Conservation (phyloP, 2,797 vertebrate genomes). For the Acanthiza pusilla region DNA sequence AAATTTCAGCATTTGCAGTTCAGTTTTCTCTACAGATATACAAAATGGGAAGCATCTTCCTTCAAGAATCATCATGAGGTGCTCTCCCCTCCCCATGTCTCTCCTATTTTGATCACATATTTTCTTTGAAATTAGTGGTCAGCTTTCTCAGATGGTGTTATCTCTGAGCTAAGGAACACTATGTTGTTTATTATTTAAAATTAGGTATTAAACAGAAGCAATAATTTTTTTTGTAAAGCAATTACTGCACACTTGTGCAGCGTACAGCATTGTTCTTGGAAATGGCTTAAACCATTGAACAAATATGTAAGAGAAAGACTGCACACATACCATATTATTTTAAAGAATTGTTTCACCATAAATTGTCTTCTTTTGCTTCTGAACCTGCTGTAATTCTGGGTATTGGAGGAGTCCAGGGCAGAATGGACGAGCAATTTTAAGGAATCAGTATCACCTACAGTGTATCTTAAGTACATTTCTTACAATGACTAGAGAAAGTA, state of each 20-base stretch:
- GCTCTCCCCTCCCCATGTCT: background rate
- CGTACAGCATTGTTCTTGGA: background rate
- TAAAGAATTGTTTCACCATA: background rate
- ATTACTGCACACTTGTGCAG: background rate
- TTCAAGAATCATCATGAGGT: background rate
- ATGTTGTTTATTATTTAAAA: background rate
- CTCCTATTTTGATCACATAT: background rate
- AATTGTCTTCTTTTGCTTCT: background rate
- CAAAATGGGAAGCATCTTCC: background rate
- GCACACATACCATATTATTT: background rate
- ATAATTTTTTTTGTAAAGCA: background rate
- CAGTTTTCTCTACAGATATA: slow-evolving; percentile 9
- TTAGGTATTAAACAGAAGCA: background rate
- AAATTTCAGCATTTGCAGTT: slow-evolving; percentile 45
- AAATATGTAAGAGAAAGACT: background rate
- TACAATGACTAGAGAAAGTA: background rate
- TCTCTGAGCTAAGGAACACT: background rate
- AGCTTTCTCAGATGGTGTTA: background rate
- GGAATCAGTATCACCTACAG: background rate
- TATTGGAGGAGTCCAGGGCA: background rate
- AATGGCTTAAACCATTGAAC: background rate
- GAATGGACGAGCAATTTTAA: background rate
- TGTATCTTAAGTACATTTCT: background rate
- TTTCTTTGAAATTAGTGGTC: background rate
- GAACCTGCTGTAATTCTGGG: background rate